Evolutionary conservation across 2,888 invertebrate genomes (phyloP), one percentile per base, ranked within the genome.

Genomic region (Drosophila mercatorum): DNA sequence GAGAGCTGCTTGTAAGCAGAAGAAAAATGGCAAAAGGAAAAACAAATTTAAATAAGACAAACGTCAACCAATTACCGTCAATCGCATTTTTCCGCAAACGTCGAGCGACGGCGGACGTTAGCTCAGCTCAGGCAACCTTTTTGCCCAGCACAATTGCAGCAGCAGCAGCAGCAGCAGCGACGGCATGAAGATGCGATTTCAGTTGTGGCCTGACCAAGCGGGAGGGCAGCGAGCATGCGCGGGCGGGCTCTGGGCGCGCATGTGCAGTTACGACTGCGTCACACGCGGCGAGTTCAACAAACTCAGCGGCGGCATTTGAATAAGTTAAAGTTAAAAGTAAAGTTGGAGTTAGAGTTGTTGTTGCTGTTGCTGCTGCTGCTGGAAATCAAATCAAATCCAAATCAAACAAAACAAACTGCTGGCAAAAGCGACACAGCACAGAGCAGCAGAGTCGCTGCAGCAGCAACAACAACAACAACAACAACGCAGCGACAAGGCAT

Each of bases 51-150:
- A 87, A 87, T 87, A 87, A 87, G 89, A 90, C 87, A 90, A 88
- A 88, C 88, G 88, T 88, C 88, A 90, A 83, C 91, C 88, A 88
- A 88, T 88, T 90, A 88, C 91, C 91, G 91, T 88, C 88, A 88
- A 88, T 88, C 90, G 90, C 84, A 88, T 86, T 86, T 86, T 86
- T 66, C 89, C 86, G 84, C 86, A 78, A 80, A 64, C 68, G 68
- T 56, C 59, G 70, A 41, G 64, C 38, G 53, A 38, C 52, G 51
- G 6, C 49, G 68, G 38, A 63, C 26, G 83, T 60, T 70, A 62
- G 81, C 26, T 41, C 34, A 62, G 81, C 26, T 41, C 34, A 44
- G 7, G 44, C 78, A 78, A 82, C 81, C 75, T 74, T 81, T 81
- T 72, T 69, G 68, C 81, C 77, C 68, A 83, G 76, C 84, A 73